Percentiles rank a stretch among this genome's conserved stretches.
These are phyloP conservation scores for Mirza zaza DNA, from an alignment of 2,113 vertebrate genomes.

Conservation along the genomic window DNA sequence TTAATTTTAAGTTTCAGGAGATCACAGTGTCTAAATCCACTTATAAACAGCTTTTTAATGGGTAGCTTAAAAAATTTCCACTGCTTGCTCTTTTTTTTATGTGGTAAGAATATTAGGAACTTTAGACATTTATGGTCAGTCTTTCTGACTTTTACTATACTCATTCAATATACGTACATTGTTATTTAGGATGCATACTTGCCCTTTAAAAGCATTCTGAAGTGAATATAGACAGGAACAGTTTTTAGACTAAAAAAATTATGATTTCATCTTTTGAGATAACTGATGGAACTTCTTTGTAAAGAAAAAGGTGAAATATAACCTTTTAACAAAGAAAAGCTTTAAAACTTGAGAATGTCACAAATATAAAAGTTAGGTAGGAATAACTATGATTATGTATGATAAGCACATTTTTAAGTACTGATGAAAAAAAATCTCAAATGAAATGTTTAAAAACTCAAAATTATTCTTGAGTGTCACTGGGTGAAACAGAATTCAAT, in stretches of 20 bases:
- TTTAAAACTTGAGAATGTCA: not conserved
- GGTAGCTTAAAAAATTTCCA: constrained; percentile 62
- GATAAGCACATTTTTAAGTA: not conserved
- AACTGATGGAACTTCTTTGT: not conserved
- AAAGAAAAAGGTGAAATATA: not conserved
- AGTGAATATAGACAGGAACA: constrained; percentile 42
- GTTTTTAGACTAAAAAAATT: constrained; percentile 38
- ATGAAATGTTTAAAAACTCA: constrained; percentile 23
- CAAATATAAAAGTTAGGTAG: not conserved
- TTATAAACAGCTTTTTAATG: not conserved
- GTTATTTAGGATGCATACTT: constrained; percentile 49
- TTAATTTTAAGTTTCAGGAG: constrained; percentile 43
- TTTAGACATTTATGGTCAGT: constrained; percentile 70
- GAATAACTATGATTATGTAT: not conserved
- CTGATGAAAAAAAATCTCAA: not conserved
- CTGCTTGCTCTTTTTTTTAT: constrained; percentile 51
- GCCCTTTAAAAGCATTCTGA: constrained; percentile 66
- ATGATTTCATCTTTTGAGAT: not conserved
- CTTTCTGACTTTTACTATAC: constrained; percentile 60
- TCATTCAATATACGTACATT: constrained; percentile 47
- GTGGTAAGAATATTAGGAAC: constrained; percentile 68
- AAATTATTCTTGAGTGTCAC: not conserved
- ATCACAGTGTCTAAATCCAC: not conserved
- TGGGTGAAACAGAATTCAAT: not conserved
- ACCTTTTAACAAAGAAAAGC: constrained; percentile 24